These are phyloP conservation scores for Lordiphosa fenestrarum DNA, from an alignment of 2,888 invertebrate species.

Conservation along the genomic window DNA sequence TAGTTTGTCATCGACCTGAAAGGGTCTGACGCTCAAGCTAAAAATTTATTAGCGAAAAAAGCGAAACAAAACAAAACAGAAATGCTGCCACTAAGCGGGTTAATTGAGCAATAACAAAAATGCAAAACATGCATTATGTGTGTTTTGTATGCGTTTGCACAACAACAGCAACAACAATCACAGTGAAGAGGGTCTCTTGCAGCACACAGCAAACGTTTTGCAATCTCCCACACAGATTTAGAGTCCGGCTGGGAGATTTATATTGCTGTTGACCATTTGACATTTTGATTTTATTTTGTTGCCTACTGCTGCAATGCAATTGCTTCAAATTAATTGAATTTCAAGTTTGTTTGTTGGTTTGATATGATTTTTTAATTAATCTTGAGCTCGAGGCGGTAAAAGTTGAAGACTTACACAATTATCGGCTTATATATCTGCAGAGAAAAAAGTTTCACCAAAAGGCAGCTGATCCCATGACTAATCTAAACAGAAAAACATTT, in stretches of 20 bases:
- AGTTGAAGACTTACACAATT: slow-evolving; percentile 39
- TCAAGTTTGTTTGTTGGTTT: slow-evolving; percentile 17
- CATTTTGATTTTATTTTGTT: slow-evolving; percentile 11
- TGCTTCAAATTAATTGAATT: slow-evolving; percentile 34
- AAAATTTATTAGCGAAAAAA: slow-evolving; percentile 52
- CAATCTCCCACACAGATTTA: slow-evolving; percentile 10
- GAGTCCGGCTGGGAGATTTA: background rate
- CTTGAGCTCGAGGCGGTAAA: slow-evolving; percentile 44
- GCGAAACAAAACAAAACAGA: slow-evolving; percentile 12
- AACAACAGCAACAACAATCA: slow-evolving; percentile 29
- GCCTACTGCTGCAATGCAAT: slow-evolving; percentile 12
- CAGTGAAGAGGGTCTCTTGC: slow-evolving; percentile 30
- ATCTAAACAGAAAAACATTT: too few species aligned
- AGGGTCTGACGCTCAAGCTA: slow-evolving; percentile 25
- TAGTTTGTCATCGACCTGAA: slow-evolving; percentile 48
- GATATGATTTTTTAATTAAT: slow-evolving; percentile 39
- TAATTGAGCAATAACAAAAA: slow-evolving; percentile 66
- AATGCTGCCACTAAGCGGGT: slow-evolving; percentile 52
- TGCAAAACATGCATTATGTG: slow-evolving; percentile 49
- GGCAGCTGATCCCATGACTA: too few species aligned
- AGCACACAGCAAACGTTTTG: slow-evolving; percentile 9
- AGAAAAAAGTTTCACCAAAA: slow-evolving; percentile 25
- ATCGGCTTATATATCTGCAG: slow-evolving; percentile 25
- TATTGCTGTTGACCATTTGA: slow-evolving; percentile 24
- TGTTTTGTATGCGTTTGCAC: slow-evolving; percentile 45